Conservation (phyloP, 2,888 invertebrate species). For the Protonemura montana region DNA sequence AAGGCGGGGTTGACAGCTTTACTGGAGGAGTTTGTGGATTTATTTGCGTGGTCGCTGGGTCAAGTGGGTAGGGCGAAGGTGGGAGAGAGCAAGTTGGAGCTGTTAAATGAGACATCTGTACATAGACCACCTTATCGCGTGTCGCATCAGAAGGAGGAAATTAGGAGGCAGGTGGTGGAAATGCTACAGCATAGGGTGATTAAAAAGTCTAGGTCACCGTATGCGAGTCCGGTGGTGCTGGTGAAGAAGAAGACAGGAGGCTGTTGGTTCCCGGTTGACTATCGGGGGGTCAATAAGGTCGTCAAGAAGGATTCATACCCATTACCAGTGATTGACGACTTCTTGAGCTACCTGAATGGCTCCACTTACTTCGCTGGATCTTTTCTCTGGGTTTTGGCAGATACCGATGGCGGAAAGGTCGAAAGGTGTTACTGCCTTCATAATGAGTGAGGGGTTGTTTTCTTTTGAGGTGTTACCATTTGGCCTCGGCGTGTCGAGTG, state of each 20-base stretch:
- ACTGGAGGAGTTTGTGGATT: too few relatives aligned
- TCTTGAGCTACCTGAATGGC: not conserved
- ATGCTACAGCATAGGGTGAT: constrained; percentile 18
- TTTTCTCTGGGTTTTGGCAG: too few relatives aligned
- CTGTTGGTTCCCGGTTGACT: not conserved
- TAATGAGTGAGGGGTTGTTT: not conserved
- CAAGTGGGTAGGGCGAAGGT: not conserved
- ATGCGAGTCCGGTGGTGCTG: constrained; percentile 13
- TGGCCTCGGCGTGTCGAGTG: too few relatives aligned
- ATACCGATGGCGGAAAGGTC: not conserved
- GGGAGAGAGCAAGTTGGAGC: not conserved
- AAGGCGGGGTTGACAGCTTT: too few relatives aligned
- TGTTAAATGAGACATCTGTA: not conserved
- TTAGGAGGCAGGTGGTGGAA: not conserved
- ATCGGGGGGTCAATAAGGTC: not conserved
- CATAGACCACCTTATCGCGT: not conserved
- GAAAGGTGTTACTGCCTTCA: not conserved
- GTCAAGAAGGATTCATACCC: not conserved
- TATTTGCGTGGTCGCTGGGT: not conserved
- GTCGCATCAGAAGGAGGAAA: not conserved
- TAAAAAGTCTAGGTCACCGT: too few relatives aligned
- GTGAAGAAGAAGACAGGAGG: constrained; percentile 24
- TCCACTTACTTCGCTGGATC: not conserved
- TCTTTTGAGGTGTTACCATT: not conserved
- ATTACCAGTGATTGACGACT: not conserved